These are phyloP conservation scores for Anableps anableps DNA, from an alignment of 2,797 vertebrate genomes.

Conservation along the genomic window DNA sequence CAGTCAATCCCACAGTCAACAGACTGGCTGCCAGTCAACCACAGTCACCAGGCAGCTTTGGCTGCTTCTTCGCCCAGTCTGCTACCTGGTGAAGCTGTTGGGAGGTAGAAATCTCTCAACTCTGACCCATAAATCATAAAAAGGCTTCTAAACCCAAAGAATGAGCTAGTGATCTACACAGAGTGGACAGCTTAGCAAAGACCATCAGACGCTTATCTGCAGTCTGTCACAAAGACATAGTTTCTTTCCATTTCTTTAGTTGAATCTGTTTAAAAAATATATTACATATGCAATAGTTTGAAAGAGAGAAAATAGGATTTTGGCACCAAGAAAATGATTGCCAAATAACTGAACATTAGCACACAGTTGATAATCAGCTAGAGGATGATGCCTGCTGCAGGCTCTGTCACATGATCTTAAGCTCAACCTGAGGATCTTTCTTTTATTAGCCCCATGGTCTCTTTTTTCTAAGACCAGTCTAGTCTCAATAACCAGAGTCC, in stretches of 20 bases:
- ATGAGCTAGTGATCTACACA: background rate
- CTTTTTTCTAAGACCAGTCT: background rate
- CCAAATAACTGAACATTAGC: background rate
- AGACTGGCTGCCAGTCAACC: background rate
- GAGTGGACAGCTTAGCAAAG: background rate
- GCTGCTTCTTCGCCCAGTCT: background rate
- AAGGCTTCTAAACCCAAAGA: background rate
- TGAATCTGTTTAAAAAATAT: background rate
- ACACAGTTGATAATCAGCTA: background rate
- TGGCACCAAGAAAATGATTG: background rate
- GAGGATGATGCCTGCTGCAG: too few species aligned
- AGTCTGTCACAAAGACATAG: background rate
- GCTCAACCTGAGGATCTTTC: background rate
- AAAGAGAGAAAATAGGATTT: background rate
- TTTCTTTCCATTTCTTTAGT: background rate
- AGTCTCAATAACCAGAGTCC: background rate
- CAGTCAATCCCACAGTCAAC: background rate
- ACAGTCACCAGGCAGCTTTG: background rate
- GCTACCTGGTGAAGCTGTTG: background rate
- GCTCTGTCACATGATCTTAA: background rate
- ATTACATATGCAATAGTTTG: background rate
- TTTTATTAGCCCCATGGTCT: background rate
- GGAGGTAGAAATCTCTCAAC: background rate
- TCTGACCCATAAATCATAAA: background rate
- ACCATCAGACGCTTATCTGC: background rate